Base-by-base conservation (phyloP, 2,797 vertebrate genomes). In the Miichthys miiuy region DNA sequence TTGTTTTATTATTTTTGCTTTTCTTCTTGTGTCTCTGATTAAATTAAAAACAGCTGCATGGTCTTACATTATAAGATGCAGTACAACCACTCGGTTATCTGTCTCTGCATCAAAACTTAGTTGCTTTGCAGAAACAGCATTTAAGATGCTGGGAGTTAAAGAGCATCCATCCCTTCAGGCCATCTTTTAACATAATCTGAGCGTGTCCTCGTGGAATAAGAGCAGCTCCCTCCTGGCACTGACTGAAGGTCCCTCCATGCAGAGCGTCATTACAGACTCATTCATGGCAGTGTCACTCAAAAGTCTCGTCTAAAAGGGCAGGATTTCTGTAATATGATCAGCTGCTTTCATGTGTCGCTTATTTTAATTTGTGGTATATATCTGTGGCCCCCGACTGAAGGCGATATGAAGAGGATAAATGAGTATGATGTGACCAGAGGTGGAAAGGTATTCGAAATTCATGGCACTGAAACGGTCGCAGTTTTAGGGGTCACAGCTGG, bases 131-230 rank as follows among this genome's bases (percentile, higher is more conserved):
- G 47, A 66, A 44, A 44, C 50, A 21, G 3, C 25, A 5, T 16
- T 38, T 5, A 20, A 52, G 10, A 55, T 14, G 54, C 11, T 13
- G 55, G 25, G 54, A 68, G 38, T 18, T 73, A 54, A 74, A 82
- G 61, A 80, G 73, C 77, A 44, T 17, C 48, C 20, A 0, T 60
- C 57, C 62, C 80, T 30, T 27, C 47, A 23, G 67, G 80, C 62
- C 11, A 3, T 63, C 52, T 63, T 21, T 11, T 12, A 50, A 51
- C 27, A 48, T 14, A 9, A 41, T 48, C 60, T 34, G 44, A 51
- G 64, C 6, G 3, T 17, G 16, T 80, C 83, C 83, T 57, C 25
- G 42, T 70, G 68, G 60, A 71, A 57, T 60, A 58, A 54, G 20
- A 55, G 67, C 42, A 27, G 52, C 66, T 72, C 20, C 60, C 67